Evolutionary conservation across 2,797 vertebrate genomes (phyloP).

Genomic region (Melanotaenia parkinsoni): DNA sequence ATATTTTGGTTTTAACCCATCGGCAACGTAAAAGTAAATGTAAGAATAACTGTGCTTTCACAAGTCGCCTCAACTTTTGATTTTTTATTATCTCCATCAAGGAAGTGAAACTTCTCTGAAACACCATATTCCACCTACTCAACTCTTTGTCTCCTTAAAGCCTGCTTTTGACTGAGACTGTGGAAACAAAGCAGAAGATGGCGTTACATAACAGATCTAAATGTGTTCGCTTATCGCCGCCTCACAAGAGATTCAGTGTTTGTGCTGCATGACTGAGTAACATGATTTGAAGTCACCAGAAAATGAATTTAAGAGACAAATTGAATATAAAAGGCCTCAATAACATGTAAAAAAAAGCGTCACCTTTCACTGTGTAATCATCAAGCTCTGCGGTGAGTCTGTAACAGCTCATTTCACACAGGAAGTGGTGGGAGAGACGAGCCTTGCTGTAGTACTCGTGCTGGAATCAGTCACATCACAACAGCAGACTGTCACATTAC

Average conservation of each 20-base stretch:
- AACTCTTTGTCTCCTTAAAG: too few relatives aligned
- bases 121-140: too few relatives aligned
- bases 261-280: background rate
- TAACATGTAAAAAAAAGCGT: background rate
- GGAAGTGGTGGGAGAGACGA: constrained; percentile 41
- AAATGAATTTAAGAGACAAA: background rate
- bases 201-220: too few relatives aligned
- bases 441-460: background rate
- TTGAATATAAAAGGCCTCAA: background rate
- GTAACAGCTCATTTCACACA: constrained; percentile 35
- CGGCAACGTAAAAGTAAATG: too few relatives aligned
- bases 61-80: too few relatives aligned
- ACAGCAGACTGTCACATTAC: constrained; percentile 62
- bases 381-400: constrained; percentile 25
- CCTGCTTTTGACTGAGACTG: too few relatives aligned
- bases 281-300: background rate
- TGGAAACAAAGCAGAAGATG: too few relatives aligned
- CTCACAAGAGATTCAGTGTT: background rate
- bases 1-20: too few relatives aligned
- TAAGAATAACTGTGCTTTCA: too few relatives aligned
- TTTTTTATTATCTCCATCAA: too few relatives aligned
- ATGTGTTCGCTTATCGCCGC: too few relatives aligned
- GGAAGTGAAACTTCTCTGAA: too few relatives aligned
- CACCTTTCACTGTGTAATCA: background rate
- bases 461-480: constrained; percentile 7